These are phyloP conservation scores for Masticophis lateralis DNA, from an alignment of 2,797 vertebrate genomes.

Conservation along the genomic window DNA sequence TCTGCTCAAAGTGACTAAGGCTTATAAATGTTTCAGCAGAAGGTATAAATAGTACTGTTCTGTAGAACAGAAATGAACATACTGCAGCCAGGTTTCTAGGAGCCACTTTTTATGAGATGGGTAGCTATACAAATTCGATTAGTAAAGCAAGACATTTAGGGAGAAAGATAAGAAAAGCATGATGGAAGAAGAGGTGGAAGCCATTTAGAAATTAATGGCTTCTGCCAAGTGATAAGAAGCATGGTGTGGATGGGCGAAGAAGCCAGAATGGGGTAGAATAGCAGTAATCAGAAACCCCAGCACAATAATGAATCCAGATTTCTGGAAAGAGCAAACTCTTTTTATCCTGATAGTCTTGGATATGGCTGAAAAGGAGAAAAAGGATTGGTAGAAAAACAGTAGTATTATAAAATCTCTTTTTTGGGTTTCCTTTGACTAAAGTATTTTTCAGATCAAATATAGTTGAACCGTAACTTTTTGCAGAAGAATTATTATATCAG, in stretches of 20 bases:
- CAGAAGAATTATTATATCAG: neutral
- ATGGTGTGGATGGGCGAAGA: neutral
- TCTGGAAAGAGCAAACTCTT: neutral
- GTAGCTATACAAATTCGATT: neutral
- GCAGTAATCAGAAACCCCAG: neutral
- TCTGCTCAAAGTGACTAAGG: neutral
- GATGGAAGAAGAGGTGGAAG: neutral
- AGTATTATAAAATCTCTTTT: neutral
- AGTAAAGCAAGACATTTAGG: neutral
- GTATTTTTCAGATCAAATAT: neutral
- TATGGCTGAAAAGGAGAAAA: neutral
- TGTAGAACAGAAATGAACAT: neutral
- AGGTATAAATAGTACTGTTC: neutral
- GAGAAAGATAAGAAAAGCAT: neutral
- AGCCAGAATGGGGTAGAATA: neutral
- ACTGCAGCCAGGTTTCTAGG: neutral
- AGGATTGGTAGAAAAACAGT: neutral
- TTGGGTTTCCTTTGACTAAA: neutral
- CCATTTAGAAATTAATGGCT: neutral
- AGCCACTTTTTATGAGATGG: neutral
- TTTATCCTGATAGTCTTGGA: neutral
- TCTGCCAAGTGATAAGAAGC: neutral
- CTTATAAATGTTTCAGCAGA: neutral
- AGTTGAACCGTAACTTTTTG: neutral
- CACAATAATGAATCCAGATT: neutral